Conservation (phyloP, 2,888 invertebrate species). For the Pterostichus madidus region DNA sequence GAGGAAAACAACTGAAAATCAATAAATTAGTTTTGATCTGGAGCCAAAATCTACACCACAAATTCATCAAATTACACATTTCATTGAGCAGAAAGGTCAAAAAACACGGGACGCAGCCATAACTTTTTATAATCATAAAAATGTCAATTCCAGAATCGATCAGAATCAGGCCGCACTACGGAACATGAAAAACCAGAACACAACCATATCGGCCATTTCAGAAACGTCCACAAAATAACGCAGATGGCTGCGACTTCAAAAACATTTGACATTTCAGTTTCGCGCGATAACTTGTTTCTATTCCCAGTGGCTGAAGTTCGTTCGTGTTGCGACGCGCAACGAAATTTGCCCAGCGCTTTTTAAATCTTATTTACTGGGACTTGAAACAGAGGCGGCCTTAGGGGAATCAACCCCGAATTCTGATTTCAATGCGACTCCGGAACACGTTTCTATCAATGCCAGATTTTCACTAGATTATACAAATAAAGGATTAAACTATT, state of each 20-base stretch:
- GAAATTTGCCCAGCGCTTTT: conserved; percentile 59
- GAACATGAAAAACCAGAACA: conserved; percentile 33
- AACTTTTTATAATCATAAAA: conserved; percentile 53
- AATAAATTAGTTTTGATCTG: conserved; percentile 33
- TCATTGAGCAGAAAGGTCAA: conserved; percentile 40
- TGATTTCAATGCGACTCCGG: conserved; percentile 16
- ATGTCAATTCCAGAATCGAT: conserved; percentile 50
- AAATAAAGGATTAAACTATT: not conserved
- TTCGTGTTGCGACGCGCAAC: conserved; percentile 25
- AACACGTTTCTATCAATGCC: conserved; percentile 12
- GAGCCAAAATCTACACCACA: conserved; percentile 21
- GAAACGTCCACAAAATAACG: not conserved
- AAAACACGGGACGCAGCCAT: conserved; percentile 24
- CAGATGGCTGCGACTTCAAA: conserved; percentile 44
- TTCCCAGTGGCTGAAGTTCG: conserved; percentile 55
- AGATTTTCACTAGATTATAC: conserved; percentile 4
- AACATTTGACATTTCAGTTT: conserved; percentile 63
- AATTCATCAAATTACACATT: conserved; percentile 50
- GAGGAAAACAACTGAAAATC: conserved; percentile 34
- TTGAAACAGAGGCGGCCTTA: conserved; percentile 20
- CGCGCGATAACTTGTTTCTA: conserved; percentile 60
- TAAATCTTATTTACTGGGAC: conserved; percentile 64
- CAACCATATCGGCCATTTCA: conserved; percentile 22
- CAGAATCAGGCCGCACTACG: not conserved
- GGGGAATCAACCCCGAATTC: conserved; percentile 26